Base-by-base conservation (phyloP, 2,888 invertebrate species). In the Lithophane socia region DNA sequence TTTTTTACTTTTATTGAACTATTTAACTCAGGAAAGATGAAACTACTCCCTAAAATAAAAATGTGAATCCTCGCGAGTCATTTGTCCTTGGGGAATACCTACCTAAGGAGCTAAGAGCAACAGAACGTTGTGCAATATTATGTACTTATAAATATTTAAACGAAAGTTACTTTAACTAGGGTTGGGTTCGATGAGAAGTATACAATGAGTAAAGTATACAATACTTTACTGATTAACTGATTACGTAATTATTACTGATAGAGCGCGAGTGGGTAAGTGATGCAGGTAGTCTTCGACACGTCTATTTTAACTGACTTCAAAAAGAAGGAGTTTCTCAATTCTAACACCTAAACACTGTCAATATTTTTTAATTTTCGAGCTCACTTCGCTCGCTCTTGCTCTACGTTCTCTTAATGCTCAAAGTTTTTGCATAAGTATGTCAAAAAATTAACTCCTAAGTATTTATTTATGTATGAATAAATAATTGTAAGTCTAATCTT, bases 81-180 rank as follows among this genome's bases (percentile, higher is more conserved):
- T 76, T 60, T 65, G 47, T 79, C 66, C 78, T 44, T 78, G 16
- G 56, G 54, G 79, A 9, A 24, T 37, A 75, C 16, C 24, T 37
- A 16, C n/a, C 37, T 54, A 21, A n/a, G n/a, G n/a, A n/a, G n/a
- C n/a, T n/a, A n/a, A 54, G 37, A 66, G 16, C 21, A 67, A 49
- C 24, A 29, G 16, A 58, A 73, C 47, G 47, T 29, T 47, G 44
- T 24, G 24, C 21, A 37, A 63, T 47, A 49, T 44, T 9, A 9
- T 44, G 9, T 44, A n/a, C n/a, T n/a, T n/a, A 44, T 9, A 44
- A 8, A 42, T 44, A 44, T 9, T 37, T 21, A 60, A 74, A 75
- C 16, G 16, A 21, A 60, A 75, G 12, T 8, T 29, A 52, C 16
- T 37, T 47, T n/a, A 42, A 42, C 7, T 77, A 44, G 52, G 52